Evolutionary conservation across 2,888 invertebrate species (phyloP).

Genomic region (Heliconius sara): DNA sequence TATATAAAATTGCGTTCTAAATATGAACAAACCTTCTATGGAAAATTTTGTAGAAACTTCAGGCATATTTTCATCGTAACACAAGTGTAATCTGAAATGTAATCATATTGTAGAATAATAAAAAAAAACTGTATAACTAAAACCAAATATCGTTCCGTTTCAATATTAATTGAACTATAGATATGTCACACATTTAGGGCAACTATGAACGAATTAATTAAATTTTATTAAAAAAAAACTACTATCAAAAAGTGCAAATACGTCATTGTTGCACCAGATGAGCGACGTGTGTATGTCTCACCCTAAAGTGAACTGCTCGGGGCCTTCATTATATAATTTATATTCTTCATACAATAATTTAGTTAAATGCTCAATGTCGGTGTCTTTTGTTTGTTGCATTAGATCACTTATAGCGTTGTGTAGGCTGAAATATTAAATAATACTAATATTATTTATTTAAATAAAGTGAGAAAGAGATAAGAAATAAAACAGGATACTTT

Average conservation of each 20-base stretch:
- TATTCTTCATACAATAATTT: conserved; percentile 56
- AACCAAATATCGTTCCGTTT: too few species aligned
- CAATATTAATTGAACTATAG: too few species aligned
- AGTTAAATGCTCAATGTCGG: conserved; percentile 53
- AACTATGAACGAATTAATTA: too few species aligned
- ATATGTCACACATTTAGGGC: too few species aligned
- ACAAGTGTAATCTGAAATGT: conserved; percentile 26
- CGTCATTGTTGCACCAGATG: neutral
- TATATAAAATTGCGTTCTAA: neutral
- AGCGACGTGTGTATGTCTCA: conserved; percentile 47
- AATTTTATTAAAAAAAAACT: too few species aligned
- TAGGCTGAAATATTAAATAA: conserved; percentile 30
- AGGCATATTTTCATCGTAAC: conserved; percentile 42
- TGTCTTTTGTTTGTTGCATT: conserved; percentile 45
- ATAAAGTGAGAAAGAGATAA: neutral
- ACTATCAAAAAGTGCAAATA: too few species aligned
- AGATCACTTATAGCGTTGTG: conserved; percentile 46
- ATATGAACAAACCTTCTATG: conserved; percentile 11
- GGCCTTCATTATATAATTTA: conserved; percentile 45
- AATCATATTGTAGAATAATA: neutral
- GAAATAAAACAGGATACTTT: too few species aligned
- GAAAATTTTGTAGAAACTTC: conserved; percentile 29
- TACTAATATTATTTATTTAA: neutral
- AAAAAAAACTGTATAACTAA: too few species aligned
- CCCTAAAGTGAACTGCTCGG: conserved; percentile 54